A percentile compares a stretch with the other conserved stretches of the same genome.
phyloP scores from a whole-genome alignment of 2,113 vertebrate genomes.

The Orcinus orca region DNA sequence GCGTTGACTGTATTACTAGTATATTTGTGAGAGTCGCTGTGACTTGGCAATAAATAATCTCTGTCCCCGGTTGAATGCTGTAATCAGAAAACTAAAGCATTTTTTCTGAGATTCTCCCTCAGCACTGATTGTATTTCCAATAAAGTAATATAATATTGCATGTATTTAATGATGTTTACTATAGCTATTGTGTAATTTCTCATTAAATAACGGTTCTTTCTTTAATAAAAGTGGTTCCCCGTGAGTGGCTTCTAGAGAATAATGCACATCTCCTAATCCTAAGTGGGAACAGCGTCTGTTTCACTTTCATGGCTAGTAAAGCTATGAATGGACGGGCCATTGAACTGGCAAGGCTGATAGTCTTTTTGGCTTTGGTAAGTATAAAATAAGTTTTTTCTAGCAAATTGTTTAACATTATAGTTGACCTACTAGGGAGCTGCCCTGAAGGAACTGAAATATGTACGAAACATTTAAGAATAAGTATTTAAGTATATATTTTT shows the following conservation, averaged over 20 bases:
- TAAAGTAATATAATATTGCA: not conserved
- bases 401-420: not conserved
- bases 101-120: slow-evolving; percentile 25
- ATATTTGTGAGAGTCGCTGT: not conserved
- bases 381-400: not conserved
- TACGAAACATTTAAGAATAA: not conserved
- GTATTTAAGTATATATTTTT: not conserved
- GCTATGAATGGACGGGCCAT: slow-evolving; percentile 84
- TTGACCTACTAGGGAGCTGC: not conserved
- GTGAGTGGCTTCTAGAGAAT: slow-evolving; percentile 92
- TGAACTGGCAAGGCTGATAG: slow-evolving; percentile 87
- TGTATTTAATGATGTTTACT: slow-evolving; percentile 44
- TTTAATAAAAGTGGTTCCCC: slow-evolving; percentile 84
- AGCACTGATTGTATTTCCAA: slow-evolving; percentile 32
- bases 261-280: slow-evolving; percentile 90
- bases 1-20: not conserved
- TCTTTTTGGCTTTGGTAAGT: slow-evolving; percentile 92
- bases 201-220: slow-evolving; percentile 42
- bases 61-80: not conserved
- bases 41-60: not conserved
- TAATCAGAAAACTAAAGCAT: not conserved
- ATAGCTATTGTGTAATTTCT: not conserved
- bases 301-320: slow-evolving; percentile 90
- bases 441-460: not conserved
- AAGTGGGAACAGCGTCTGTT: slow-evolving; percentile 90